These are phyloP conservation scores for Myanophis thanlyinensis DNA, from an alignment of 2,113 vertebrate species.

Conservation along the genomic window DNA sequence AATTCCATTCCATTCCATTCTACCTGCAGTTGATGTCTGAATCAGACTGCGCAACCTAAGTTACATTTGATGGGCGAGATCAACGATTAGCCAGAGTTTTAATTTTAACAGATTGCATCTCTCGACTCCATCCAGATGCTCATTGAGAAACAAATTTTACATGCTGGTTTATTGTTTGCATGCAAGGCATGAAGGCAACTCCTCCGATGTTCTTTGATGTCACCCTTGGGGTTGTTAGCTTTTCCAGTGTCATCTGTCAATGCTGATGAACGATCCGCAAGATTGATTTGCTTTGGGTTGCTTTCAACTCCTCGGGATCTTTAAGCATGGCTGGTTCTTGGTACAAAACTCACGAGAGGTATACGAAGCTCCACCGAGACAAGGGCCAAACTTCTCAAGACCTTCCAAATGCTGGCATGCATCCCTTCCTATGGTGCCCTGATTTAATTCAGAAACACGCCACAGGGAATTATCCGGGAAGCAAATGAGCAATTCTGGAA, in stretches of 20 bases:
- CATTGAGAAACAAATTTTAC: conserved; percentile 41
- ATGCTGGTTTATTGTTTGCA: conserved; percentile 29
- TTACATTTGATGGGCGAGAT: not conserved
- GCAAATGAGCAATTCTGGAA: not conserved
- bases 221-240: conserved; percentile 47
- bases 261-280: conserved; percentile 7
- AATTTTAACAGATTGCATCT: conserved; percentile 29
- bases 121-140: conserved; percentile 23
- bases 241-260: conserved; percentile 38
- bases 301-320: conserved; percentile 14
- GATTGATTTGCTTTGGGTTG: not conserved
- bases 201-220: conserved; percentile 34
- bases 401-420: not conserved
- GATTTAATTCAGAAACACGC: not conserved
- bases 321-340: not conserved
- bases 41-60: not conserved
- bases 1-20: too few species aligned
- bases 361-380: not conserved
- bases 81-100: not conserved
- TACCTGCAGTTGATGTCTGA: not conserved
- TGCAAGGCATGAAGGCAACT: conserved; percentile 46
- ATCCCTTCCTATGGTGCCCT: not conserved
- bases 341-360: not conserved
- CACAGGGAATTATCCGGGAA: rapidly evolving
- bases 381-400: not conserved